Percentiles rank a stretch among this genome's conserved stretches.
Conservation (phyloP, 2,797 vertebrate species). For the Macropus fuliginosus region DNA sequence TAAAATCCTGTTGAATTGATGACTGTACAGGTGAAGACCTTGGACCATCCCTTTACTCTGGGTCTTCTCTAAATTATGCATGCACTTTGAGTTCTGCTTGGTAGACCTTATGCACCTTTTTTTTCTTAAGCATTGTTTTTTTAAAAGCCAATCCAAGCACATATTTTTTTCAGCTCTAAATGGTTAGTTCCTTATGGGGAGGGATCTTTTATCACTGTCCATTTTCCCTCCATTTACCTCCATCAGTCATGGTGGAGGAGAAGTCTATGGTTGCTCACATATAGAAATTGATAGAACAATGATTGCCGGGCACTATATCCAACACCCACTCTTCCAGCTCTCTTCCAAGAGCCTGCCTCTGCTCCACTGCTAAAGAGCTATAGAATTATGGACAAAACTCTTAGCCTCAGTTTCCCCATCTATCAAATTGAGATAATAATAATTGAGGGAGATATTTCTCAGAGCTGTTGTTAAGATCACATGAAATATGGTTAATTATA, state of each 20-base stretch:
- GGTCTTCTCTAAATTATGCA: background rate
- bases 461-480: background rate
- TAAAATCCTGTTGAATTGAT: background rate
- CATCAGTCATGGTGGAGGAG: background rate
- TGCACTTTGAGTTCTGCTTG: background rate
- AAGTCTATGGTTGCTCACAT: background rate
- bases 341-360: background rate
- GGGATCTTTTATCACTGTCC: background rate
- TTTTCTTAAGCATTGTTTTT: background rate
- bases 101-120: background rate
- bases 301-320: background rate
- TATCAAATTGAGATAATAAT: background rate
- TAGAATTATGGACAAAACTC: background rate
- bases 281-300: too few relatives aligned
- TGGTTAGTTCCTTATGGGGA: background rate
- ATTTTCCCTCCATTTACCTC: background rate
- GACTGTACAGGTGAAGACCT: background rate
- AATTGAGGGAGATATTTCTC: background rate
- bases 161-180: background rate
- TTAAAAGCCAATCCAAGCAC: background rate
- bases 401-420: background rate
- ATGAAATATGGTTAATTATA: background rate
- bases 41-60: background rate
- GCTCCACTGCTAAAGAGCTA: background rate
- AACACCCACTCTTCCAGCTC: background rate